Evolutionary conservation across 2,888 invertebrate species (phyloP).

Genomic region (Chesias legatella): DNA sequence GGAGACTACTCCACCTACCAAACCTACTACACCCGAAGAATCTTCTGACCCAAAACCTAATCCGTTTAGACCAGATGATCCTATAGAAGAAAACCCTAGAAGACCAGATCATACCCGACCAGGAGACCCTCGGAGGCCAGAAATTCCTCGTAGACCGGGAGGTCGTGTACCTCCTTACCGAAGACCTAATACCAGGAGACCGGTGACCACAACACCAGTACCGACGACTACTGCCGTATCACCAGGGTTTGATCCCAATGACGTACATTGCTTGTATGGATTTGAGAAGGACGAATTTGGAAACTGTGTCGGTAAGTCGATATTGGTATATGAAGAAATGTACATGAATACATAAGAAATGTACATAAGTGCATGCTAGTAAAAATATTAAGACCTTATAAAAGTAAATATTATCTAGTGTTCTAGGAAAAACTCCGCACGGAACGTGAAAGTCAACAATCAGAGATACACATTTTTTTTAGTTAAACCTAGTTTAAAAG

Average conservation of each 20-base stretch:
- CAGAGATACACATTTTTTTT: too few species aligned
- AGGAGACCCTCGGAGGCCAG: constrained; percentile 29
- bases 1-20: constrained; percentile 24
- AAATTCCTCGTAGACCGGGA: constrained; percentile 21
- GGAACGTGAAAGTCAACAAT: too few species aligned
- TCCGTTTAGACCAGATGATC: constrained; percentile 23
- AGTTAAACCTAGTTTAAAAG: too few species aligned
- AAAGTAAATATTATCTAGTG: too few species aligned
- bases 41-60: constrained; percentile 8
- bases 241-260: constrained; percentile 46
- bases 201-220: constrained; percentile 21
- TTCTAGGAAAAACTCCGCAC: too few species aligned
- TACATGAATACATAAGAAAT: too few species aligned
- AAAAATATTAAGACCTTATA: too few species aligned
- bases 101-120: constrained; percentile 22
- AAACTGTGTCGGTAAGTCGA: constrained; percentile 78
- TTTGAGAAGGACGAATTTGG: constrained; percentile 76
- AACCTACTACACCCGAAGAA: constrained; percentile 16
- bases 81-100: constrained; percentile 6
- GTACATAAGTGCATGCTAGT: too few species aligned
- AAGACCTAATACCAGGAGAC: constrained; percentile 19
- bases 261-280: constrained; percentile 71
- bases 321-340: too few species aligned
- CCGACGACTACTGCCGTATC: constrained; percentile 26
- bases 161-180: constrained; percentile 21